These are phyloP conservation scores for Microvelia longipes DNA, from an alignment of 1,140 invertebrate species.

Conservation along the genomic window DNA sequence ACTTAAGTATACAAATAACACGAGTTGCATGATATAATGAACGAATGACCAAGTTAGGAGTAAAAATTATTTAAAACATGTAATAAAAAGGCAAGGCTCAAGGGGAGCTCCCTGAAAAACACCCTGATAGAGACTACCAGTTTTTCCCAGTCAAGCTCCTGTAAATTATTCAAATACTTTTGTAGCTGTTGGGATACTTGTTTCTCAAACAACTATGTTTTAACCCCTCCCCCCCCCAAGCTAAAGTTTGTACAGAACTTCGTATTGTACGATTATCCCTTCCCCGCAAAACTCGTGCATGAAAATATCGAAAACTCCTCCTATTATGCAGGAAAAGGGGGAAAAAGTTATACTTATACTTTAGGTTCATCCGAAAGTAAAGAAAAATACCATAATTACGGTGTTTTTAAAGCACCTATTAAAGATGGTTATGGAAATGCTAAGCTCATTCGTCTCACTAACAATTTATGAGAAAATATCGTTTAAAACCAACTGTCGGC, in stretches of 20 bases:
- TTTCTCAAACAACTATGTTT: background rate
- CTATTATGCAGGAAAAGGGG: too few species aligned
- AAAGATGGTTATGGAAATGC: background rate
- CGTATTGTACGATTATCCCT: background rate
- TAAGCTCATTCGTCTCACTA: background rate
- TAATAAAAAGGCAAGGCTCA: background rate
- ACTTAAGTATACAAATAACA: background rate
- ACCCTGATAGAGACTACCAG: background rate
- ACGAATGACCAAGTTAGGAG: background rate
- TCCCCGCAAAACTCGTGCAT: background rate
- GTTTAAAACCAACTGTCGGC: too few species aligned
- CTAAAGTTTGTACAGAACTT: background rate
- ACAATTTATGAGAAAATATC: background rate
- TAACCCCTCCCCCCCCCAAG: background rate
- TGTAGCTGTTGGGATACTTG: background rate
- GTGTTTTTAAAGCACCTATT: background rate
- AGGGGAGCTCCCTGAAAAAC: background rate
- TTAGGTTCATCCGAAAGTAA: too few species aligned
- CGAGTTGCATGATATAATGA: background rate
- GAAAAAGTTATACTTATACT: too few species aligned
- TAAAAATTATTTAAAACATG: background rate
- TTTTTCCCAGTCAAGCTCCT: background rate
- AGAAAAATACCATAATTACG: background rate
- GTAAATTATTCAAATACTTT: background rate
- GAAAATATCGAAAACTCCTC: background rate